Evolutionary conservation across 35 echinoderm and acorn worm species (phyloP), one percentile per base, ranked within the genome.

Genomic region (Chiridota heheva): DNA sequence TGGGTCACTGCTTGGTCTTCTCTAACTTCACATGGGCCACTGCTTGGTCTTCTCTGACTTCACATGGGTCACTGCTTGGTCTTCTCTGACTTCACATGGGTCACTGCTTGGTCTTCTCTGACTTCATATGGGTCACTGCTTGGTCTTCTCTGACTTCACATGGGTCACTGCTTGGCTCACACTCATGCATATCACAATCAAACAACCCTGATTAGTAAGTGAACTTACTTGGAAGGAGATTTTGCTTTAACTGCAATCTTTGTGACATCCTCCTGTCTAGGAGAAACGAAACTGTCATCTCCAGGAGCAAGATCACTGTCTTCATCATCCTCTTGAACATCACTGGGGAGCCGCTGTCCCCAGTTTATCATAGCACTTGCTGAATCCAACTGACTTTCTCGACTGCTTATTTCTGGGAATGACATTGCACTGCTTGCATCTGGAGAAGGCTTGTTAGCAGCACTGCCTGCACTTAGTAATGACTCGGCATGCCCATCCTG

Each of bases 231-330:
- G 48, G 10, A 53, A 22, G 48, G 10, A 53, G 48, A 10, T 53
- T 13, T 13, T 53, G 22, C 48, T 53, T 53, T 13, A 53, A 13
- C 22, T 22, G 10, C 10, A 10, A 53, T 53, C 10, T 67, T 89
- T 36, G 95, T 98, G 2, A 98, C 95, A 74, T 98, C 95, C 15
- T 60, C 73, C 18, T 72, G 72, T 27, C 67, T 84, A 4, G 66
- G 64, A 12, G 84, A 80, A 5, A 88, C 85, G 8, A 78, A 64
- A 44, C 95, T 98, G 22, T 91, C 74, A 86, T 98, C 89, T 38
- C 95, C 95, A 24, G 89, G 95, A 2, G 70, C 80, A 12, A 98
- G 60, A 62, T 98, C 95, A 39, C 95, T 98, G 28, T 98, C 85
- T 28, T 40, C 68, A 40, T 82, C 72, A 31, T 87, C 72, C 36